Evolutionary conservation across 2,113 vertebrate genomes (phyloP), one percentile per base, ranked within the genome.

Genomic region (Nothoprocta pentlandii): DNA sequence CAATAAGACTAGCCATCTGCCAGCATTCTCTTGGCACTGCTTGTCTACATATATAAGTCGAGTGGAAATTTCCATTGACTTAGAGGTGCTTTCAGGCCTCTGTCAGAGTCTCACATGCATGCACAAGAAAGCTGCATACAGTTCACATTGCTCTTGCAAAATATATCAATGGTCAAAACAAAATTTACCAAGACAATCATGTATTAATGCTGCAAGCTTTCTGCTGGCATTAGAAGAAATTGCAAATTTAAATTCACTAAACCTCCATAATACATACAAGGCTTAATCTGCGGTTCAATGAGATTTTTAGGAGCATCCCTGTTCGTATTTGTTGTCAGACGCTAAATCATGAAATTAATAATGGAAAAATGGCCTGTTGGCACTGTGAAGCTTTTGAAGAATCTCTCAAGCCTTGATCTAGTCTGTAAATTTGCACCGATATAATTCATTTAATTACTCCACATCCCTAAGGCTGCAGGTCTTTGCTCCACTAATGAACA

Each of bases 1-100:
- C 59, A 80, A 7, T 69, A 82, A 67, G 17, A 44, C 15, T 36
- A 74, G 67, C 26, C 16, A 93, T 67, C 42, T 71, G 81, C 78
- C 51, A 87, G 11, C 16, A 26, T 80, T 81, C 78, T 71, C 42
- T 25, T 90, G 85, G 53, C 66, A 64, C 39, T 63, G 47, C 28
- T 75, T 67, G 6, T 75, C 67, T 34, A 78, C 25, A 39, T 44
- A 44, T 2, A 80, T 49, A 32, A n/a, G 77, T 25, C 30, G 82
- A 67, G 69, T 54, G 51, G 78, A 94, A 90, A 61, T 61, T 89
- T 86, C 79, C 82, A 58, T 36, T 78, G 42, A 80, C 46, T 84
- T 77, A 74, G 16, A 78, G 32, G 13, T 63, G 56, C 68, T 95
- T 80, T 77, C 76, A n/a, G 68, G 42, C 59, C 34, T 73, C 75